Evolutionary conservation across 2,113 vertebrate species (phyloP), one percentile per base, ranked within the genome.

Genomic region (Symphodus melops): DNA sequence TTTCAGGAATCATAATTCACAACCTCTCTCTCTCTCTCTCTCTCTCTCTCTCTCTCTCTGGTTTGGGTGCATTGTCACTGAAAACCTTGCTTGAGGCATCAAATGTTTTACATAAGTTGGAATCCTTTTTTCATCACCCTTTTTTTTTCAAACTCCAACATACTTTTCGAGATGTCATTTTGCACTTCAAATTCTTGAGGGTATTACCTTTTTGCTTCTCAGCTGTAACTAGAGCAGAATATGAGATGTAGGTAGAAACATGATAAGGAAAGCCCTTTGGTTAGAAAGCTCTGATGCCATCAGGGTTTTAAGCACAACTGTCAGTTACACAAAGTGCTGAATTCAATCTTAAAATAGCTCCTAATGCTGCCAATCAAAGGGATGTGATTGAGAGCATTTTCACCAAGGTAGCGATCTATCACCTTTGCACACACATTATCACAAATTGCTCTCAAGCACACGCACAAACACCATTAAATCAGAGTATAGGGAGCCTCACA

Each of bases 381-480:
- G 41, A 44, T 70, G 39, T 65, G 75, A 83, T 58, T 81, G 79
- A 89, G 88, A 83, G 82, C 68, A 58, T 84, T 73, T 82, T 67
- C 39, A 20, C 72, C 74, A 81, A 63, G 75, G 46, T 58, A 73
- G 56, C n/a, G 49, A 71, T 75, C n/a, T 53, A n/a, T 78, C 68
- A 69, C 39, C 14, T 8, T 1, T 42, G 51, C 63, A 28, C 64
- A 59, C 55, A 10, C 39, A 57, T n/a, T 1, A 21, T 3, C 73
- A 9, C 75, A 77, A 75, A 63, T 48, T 48, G 72, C 46, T 44
- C 21, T 33, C 17, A 25, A 25, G 25, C 25, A 25, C 25, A 33
- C 28, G 42, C 46, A 67, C 19, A 19, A 14, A 72, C 28, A 60
- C 52, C 64, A 67, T 85, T 88, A 78, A 78, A 87, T 69, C 53